Evolutionary conservation across 2,888 invertebrate genomes (phyloP), one percentile per base, ranked within the genome.

Genomic region (Chorisops tibialis): DNA sequence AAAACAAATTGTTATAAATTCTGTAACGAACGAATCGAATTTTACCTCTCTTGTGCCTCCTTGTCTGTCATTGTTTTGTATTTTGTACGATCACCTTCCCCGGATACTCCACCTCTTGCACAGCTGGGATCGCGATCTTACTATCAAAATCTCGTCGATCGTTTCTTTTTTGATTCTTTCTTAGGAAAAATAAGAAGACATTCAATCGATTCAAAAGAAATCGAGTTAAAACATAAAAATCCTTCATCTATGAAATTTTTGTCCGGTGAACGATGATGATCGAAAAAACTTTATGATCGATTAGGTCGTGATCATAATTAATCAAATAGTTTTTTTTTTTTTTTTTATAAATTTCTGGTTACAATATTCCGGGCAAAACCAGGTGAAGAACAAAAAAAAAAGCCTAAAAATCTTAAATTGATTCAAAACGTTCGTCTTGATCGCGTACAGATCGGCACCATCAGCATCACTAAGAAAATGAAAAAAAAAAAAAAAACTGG

Each of bases 301-400:
- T 65, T 62, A 59, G 61, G 39, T 65, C 65, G 65, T 65, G 65
- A 65, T 63, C 50, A 58, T 59, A 65, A 65, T 65, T 65, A 65
- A 63, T 65, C 65, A 65, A 65, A 65, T 60, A n/a, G n/a, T n/a
- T n/a, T n/a, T n/a, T n/a, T n/a, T n/a, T n/a, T n/a, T n/a, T n/a
- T n/a, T n/a, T n/a, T 60, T 49, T 60, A 21, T 50, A 49, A 48
- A 41, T 41, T 37, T 59, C n/a, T 60, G 38, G 21, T 22, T 16
- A 19, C 16, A 22, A 54, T 9, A 56, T 56, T 56, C 54, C 35
- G 56, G 56, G 43, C 56, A 56, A n/a, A n/a, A 56, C 43, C 45
- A 16, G 43, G 16, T 5, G 49, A 30, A n/a, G 4, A 51, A 11
- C 9, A 11, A 48, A 12, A 47, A 48, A n/a, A 47, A 14, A 18